Conservation (phyloP, 1,140 invertebrate genomes). For the Drosophila eugracilis region DNA sequence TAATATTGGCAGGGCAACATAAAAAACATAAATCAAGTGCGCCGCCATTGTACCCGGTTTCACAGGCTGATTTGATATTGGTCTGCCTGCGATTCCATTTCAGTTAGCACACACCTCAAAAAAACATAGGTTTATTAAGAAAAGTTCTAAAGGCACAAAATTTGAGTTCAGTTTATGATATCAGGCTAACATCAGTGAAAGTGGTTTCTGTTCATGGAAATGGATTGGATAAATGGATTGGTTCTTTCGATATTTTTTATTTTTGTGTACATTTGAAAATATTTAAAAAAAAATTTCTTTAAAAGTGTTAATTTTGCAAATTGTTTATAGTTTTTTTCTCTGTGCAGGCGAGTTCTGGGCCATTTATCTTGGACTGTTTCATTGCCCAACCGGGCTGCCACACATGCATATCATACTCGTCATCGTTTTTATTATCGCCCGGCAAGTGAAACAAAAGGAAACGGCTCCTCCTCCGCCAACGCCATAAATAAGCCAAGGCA, state of each 20-base stretch:
- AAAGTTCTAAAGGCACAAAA: no score
- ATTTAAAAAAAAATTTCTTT: no score
- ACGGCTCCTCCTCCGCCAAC: neutral
- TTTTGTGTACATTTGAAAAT: no score
- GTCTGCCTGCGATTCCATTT: conserved; percentile 21
- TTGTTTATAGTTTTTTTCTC: conserved; percentile 2
- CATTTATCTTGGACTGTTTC: conserved; percentile 56
- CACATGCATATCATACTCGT: conserved; percentile 66
- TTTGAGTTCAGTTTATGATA: no score
- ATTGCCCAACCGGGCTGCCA: conserved; percentile 34
- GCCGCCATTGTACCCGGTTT: conserved; percentile 54
- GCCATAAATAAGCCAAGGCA: conserved; percentile 45
- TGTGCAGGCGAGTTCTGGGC: conserved; percentile 14
- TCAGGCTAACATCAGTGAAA: no score
- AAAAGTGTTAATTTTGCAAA: neutral
- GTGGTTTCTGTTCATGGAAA: no score
- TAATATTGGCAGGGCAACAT: conserved; percentile 73
- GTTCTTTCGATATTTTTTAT: no score
- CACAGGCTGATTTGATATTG: conserved; percentile 34
- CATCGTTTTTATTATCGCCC: conserved; percentile 58
- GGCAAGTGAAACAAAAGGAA: conserved; percentile 32
- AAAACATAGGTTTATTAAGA: no score
- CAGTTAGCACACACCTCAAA: neutral
- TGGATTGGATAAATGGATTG: no score
- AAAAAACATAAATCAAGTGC: conserved; percentile 80